Percentiles rank a stretch among this genome's conserved stretches.
Evolutionary conservation across 2,113 vertebrate genomes (phyloP).

Genomic region (Nicator chloris): DNA sequence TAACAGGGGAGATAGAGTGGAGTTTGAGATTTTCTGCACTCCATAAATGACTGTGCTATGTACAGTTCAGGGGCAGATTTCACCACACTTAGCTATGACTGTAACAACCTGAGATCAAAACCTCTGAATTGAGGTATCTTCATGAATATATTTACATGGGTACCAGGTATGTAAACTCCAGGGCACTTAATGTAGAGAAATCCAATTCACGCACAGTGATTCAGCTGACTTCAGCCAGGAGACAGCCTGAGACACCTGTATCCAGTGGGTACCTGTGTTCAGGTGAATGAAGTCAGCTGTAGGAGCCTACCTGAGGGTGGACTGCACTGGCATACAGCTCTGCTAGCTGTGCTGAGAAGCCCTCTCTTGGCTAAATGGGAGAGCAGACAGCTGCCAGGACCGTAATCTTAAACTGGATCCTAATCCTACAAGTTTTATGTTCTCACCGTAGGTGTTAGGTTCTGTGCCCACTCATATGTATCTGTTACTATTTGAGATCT

Average conservation of each 20-base stretch:
- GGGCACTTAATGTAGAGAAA: neutral
- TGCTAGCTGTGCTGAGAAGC: neutral
- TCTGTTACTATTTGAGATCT: neutral
- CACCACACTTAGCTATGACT: neutral
- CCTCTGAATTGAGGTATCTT: neutral
- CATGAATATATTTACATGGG: neutral
- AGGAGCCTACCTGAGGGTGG: neutral
- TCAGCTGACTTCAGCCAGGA: neutral
- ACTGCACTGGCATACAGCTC: neutral
- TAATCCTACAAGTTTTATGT: neutral
- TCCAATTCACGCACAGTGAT: neutral
- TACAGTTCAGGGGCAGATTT: neutral
- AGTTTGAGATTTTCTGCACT: neutral
- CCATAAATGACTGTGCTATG: neutral
- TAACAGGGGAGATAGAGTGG: neutral
- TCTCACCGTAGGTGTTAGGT: neutral
- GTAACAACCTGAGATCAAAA: neutral
- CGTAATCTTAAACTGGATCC: fast-evolving
- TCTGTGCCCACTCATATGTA: neutral
- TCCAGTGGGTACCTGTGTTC: neutral
- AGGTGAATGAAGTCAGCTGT: neutral
- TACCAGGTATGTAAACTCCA: neutral
- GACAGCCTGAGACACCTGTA: neutral
- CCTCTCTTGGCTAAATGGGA: neutral
- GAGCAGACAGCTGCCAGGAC: neutral